Conservation (phyloP, 2,888 invertebrate genomes). For the Meiosimyza platycephala region DNA sequence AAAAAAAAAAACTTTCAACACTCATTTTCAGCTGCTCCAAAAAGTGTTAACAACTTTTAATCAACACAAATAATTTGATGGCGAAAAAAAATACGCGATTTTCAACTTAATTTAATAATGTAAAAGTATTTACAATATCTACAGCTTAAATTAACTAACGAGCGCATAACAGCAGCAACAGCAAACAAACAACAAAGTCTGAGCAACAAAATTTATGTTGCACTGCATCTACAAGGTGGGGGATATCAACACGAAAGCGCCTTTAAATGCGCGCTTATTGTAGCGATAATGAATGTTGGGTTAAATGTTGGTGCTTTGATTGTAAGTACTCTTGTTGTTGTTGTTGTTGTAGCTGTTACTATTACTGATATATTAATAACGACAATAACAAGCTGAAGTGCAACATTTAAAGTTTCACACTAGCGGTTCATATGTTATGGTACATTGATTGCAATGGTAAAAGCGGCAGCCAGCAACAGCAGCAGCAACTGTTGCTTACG, state of each 20-base stretch:
- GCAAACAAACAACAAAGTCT: no score
- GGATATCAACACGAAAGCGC: conserved; percentile 8
- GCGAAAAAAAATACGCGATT: background rate
- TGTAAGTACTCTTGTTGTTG: no score
- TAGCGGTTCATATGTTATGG: no score
- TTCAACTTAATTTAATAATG: conserved; percentile 19
- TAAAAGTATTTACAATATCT: conserved; percentile 21
- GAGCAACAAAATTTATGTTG: conserved; percentile 11
- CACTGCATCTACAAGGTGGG: background rate
- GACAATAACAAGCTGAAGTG: background rate
- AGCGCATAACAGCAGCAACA: background rate
- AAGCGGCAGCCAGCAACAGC: conserved; percentile 2
- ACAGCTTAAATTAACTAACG: conserved; percentile 13
- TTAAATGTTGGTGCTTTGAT: background rate
- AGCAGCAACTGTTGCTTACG: background rate
- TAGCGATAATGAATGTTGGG: conserved; percentile 9
- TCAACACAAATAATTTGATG: no score
- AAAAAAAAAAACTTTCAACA: no score
- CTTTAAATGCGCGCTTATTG: background rate
- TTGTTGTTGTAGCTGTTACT: background rate
- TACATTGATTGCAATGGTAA: background rate
- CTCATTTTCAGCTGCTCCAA: no score
- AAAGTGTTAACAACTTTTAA: no score
- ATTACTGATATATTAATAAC: conserved; percentile 12
- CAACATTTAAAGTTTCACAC: conserved; percentile 1